A percentile compares a stretch with the other conserved stretches of the same genome.
phyloP scores from a whole-genome alignment of 2,888 invertebrate genomes.

The Anorthoa munda region DNA sequence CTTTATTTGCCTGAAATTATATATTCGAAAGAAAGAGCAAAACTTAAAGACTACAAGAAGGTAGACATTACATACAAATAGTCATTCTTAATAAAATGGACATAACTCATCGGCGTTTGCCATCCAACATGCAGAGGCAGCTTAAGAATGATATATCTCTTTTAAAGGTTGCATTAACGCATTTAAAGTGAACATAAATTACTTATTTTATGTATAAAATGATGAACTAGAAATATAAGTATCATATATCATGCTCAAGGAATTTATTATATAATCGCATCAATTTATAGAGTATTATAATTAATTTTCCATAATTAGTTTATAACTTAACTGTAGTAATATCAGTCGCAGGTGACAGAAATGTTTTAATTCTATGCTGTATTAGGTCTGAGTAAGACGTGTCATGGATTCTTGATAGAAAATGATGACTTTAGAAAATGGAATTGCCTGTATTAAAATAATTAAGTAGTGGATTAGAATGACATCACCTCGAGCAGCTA shows the following conservation, averaged over 20 bases:
- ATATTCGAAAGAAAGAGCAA: background rate
- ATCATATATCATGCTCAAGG: conserved; percentile 41
- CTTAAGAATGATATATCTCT: conserved; percentile 55
- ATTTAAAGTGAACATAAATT: conserved; percentile 55
- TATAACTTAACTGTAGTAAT: conserved; percentile 8
- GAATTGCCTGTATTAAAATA: background rate
- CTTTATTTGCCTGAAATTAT: background rate
- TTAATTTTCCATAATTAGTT: conserved; percentile 24
- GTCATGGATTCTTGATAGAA: background rate
- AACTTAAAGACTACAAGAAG: background rate
- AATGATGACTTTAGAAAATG: background rate
- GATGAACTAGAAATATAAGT: conserved; percentile 49
- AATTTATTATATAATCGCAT: conserved; percentile 27
- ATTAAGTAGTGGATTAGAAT: no score
- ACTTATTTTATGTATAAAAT: conserved; percentile 34
- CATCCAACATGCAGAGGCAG: conserved; percentile 22
- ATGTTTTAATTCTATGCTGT: background rate
- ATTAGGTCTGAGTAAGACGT: background rate
- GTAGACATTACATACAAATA: conserved; percentile 14
- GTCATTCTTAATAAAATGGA: conserved; percentile 25
- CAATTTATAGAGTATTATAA: conserved; percentile 42
- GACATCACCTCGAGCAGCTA: no score
- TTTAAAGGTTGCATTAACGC: conserved; percentile 50
- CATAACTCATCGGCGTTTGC: conserved; percentile 44
- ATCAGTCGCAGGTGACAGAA: background rate